Conservation (phyloP, 1,140 invertebrate species). For the Diachasma alloeum region DNA sequence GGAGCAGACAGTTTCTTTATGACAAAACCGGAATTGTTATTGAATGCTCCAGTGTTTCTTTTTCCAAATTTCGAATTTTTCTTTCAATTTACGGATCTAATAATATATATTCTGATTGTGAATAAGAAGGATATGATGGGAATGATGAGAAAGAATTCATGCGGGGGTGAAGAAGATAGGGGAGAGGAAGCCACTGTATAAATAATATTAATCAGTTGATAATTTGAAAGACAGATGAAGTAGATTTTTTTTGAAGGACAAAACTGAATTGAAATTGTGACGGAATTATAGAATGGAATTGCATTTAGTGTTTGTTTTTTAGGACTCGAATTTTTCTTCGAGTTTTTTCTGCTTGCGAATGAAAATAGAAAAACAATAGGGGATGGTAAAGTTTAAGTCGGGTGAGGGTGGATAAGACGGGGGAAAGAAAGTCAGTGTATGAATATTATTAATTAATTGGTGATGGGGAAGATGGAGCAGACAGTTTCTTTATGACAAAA, state of each 20-base stretch:
- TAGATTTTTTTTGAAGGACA: background rate
- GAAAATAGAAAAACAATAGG: background rate
- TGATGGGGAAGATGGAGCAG: background rate
- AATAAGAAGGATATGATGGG: too few relatives aligned
- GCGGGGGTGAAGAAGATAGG: background rate
- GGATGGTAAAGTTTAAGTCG: background rate
- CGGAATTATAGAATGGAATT: too few relatives aligned
- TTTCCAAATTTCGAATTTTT: too few relatives aligned
- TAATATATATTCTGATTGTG: too few relatives aligned
- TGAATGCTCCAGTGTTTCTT: too few relatives aligned
- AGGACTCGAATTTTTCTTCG: too few relatives aligned
- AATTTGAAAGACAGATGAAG: background rate
- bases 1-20: background rate
- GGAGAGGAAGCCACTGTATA: background rate
- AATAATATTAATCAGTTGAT: background rate
- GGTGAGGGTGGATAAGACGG: background rate
- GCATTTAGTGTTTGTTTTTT: too few relatives aligned
- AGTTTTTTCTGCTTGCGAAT: background rate
- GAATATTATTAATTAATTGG: background rate
- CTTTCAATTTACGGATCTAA: too few relatives aligned
- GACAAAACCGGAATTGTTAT: too few relatives aligned
- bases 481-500: background rate
- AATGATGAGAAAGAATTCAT: background rate
- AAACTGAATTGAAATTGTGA: too few relatives aligned
- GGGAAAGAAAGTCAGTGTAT: background rate